phyloP scores from a whole-genome alignment of 2,888 invertebrate species.

The Lasioglossum malachurum region DNA sequence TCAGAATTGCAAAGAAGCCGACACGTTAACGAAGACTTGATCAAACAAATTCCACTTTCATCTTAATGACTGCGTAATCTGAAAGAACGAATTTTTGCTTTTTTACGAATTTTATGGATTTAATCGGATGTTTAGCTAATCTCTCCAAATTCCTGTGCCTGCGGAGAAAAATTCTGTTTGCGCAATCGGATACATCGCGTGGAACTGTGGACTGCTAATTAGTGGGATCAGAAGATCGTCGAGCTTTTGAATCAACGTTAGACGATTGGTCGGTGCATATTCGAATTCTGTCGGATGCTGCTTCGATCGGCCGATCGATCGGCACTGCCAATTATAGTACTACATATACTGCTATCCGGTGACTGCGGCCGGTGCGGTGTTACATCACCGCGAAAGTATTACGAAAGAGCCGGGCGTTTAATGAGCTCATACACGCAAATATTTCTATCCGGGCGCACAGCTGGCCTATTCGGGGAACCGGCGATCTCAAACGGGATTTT shows the following conservation, averaged over 20 bases:
- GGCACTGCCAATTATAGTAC: conserved; percentile 1
- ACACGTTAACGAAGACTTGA: too few relatives aligned
- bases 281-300: conserved; percentile 5
- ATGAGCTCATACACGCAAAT: conserved; percentile 26
- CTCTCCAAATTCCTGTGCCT: neutral
- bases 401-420: conserved; percentile 6
- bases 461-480: neutral
- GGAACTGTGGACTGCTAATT: neutral
- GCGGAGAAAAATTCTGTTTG: neutral
- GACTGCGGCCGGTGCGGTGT: neutral
- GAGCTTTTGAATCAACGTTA: neutral
- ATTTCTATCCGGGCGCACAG: conserved; percentile 14
- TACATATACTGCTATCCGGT: conserved; percentile 12
- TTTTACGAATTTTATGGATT: neutral
- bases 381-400: conserved; percentile 24
- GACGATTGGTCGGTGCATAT: neutral
- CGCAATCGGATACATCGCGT: neutral
- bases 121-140: neutral
- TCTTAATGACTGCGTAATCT: neutral
- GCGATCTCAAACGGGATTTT: conserved; percentile 36
- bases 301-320: neutral
- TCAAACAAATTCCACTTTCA: too few relatives aligned
- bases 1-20: too few relatives aligned
- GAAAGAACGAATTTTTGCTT: too few relatives aligned
- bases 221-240: neutral